Conservation (phyloP, 2,797 vertebrate genomes). For the Choloepus didactylus region DNA sequence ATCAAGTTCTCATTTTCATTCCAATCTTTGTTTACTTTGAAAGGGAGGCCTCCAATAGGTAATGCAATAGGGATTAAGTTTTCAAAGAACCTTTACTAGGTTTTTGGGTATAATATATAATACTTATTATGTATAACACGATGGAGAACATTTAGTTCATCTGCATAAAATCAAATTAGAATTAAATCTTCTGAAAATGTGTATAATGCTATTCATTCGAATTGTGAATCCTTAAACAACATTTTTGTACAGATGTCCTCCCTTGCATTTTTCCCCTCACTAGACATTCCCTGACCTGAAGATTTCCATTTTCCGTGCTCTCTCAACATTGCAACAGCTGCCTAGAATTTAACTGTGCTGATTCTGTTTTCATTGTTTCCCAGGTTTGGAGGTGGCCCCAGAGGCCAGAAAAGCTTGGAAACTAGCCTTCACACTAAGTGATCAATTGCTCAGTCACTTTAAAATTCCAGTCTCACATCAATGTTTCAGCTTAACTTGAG, state of each 20-base stretch:
- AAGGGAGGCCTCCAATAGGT: not conserved
- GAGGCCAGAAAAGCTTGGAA: not conserved
- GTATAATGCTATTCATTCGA: not conserved
- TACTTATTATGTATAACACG: not conserved
- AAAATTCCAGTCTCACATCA: not conserved
- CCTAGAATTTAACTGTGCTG: not conserved
- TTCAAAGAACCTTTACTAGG: not conserved
- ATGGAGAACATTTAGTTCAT: not conserved
- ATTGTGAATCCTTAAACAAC: not conserved
- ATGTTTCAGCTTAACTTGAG: not conserved
- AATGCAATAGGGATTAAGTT: not conserved
- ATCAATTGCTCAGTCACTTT: not conserved
- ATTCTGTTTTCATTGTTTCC: not conserved
- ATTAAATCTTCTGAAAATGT: constrained; percentile 24
- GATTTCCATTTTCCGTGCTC: not conserved
- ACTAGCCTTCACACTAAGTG: not conserved
- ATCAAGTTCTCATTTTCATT: constrained; percentile 9
- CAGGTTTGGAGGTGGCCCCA: not conserved
- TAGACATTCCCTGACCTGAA: not conserved
- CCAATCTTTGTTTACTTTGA: not conserved
- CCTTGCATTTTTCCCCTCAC: not conserved
- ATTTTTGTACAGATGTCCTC: not conserved
- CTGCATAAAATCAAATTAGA: not conserved
- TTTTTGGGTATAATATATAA: not conserved
- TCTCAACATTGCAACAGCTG: not conserved